Conservation (phyloP, 2,888 invertebrate genomes). For the Rhyacophila evoluta region DNA sequence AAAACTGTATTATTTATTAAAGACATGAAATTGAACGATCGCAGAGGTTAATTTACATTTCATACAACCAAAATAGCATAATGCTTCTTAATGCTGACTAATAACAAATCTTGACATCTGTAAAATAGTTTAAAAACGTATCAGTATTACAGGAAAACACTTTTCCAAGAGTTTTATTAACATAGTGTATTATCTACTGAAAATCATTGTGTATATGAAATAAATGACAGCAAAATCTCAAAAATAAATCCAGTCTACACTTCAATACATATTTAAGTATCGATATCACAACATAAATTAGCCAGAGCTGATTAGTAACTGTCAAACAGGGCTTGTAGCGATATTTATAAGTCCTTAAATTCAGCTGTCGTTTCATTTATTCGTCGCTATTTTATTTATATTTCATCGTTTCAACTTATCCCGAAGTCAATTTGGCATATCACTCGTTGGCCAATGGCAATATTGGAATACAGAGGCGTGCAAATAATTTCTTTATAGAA, state of each 20-base stretch:
- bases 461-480: neutral
- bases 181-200: too few species aligned
- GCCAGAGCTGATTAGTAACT: neutral
- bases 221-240: neutral
- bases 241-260: neutral
- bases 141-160: too few species aligned
- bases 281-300: neutral
- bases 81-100: too few species aligned
- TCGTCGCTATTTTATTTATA: neutral
- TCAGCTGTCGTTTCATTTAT: constrained; percentile 10
- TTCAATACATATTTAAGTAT: neutral
- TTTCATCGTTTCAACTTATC: neutral
- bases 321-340: neutral
- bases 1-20: too few species aligned
- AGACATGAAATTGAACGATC: too few species aligned
- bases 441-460: neutral
- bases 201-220: too few species aligned
- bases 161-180: too few species aligned
- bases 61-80: too few species aligned
- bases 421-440: constrained; percentile 1
- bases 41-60: too few species aligned
- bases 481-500: neutral
- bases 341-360: neutral
- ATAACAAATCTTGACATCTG: too few species aligned
- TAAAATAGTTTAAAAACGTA: too few species aligned